phyloP scores from a whole-genome alignment of 1,140 invertebrate species.

The Nilaparvata lugens region DNA sequence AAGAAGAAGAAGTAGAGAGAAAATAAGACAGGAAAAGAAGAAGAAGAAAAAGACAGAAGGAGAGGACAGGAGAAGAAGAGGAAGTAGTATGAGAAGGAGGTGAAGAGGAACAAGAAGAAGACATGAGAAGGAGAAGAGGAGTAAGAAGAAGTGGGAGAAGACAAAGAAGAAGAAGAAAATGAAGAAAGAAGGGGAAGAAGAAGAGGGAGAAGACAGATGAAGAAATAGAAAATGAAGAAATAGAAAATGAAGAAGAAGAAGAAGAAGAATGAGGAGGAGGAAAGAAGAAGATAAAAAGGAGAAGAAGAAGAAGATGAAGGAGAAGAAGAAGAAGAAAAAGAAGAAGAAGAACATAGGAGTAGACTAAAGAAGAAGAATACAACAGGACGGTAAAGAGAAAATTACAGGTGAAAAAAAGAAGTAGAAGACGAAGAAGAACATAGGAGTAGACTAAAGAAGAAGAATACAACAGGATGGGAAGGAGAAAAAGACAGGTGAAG shows the following conservation, averaged over 20 bases:
- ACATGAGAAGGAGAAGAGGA: neutral
- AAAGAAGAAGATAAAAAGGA: slow-evolving; percentile 1
- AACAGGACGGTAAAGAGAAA: no score
- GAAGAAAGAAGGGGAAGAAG: neutral
- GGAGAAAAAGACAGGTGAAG: no score
- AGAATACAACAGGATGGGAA: no score
- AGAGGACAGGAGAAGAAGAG: neutral
- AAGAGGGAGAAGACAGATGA: no score
- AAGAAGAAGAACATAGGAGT: neutral
- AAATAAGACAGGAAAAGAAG: no score
- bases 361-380: no score
- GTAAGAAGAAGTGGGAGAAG: neutral
- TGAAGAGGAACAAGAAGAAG: no score
- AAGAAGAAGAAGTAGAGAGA: neutral
- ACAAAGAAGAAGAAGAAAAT: neutral
- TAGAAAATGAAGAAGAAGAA: neutral
- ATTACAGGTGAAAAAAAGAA: no score
- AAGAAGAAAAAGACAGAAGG: neutral
- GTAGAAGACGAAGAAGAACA: no score
- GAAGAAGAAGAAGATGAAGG: slow-evolving; percentile 1
- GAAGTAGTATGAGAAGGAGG: neutral
- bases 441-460: no score
- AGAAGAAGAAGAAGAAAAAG: neutral
- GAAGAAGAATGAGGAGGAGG: slow-evolving; percentile 2
- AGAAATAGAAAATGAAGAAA: neutral